Evolutionary conservation across 92 coral and sea anemone species (phyloP).

Genomic region (Pocillopora meandrina): DNA sequence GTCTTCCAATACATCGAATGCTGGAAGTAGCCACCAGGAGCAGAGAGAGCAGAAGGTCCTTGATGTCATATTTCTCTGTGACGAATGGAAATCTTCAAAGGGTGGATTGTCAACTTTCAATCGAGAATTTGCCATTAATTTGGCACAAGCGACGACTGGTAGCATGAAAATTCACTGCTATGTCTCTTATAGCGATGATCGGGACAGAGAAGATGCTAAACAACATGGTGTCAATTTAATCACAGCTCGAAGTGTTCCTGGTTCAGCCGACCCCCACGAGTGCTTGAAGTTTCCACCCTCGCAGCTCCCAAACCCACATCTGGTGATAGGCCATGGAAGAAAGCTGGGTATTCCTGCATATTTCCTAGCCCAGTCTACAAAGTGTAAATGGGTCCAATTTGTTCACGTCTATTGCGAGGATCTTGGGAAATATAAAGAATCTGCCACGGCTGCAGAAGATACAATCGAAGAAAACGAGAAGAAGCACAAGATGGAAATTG

Average conservation of each 20-base stretch:
- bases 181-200: not conserved
- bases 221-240: not conserved
- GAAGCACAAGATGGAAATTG: constrained; percentile 6
- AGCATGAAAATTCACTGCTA: too few relatives aligned
- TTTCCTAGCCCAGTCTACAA: not conserved
- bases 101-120: too few relatives aligned
- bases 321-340: constrained; percentile 37
- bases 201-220: not conserved
- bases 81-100: not conserved
- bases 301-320: constrained; percentile 18
- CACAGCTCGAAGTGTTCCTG: not conserved
- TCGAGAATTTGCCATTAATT: too few relatives aligned
- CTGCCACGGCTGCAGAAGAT: not conserved
- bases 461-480: constrained; percentile 25
- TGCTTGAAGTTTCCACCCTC: not conserved
- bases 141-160: too few relatives aligned
- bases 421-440: not conserved
- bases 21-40: not conserved
- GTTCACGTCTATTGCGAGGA: not conserved
- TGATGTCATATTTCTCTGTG: not conserved
- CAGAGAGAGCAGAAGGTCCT: not conserved
- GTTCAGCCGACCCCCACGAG: not conserved
- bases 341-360: constrained; percentile 1
- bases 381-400: not conserved
- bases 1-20: not conserved